Evolutionary conservation across 2,888 invertebrate species (phyloP).

Genomic region (Rhagonycha fulva): DNA sequence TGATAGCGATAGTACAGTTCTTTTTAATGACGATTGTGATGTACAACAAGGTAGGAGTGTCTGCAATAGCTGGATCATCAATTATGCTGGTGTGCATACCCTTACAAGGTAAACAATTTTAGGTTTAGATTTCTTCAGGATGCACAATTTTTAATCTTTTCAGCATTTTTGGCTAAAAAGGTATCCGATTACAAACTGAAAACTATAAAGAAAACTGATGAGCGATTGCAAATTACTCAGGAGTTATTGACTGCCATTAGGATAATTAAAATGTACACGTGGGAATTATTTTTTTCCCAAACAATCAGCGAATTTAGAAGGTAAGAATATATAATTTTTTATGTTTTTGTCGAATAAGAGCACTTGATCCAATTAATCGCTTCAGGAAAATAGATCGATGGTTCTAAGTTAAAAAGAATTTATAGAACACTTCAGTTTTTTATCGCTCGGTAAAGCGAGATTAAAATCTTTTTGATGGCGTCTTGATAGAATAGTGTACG

Average conservation of each 20-base stretch:
- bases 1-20: constrained; percentile 78
- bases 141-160: constrained; percentile 28
- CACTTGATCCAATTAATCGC: background rate
- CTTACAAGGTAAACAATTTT: constrained; percentile 42
- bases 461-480: background rate
- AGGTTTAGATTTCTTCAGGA: background rate
- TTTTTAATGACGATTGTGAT: constrained; percentile 70
- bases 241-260: constrained; percentile 89
- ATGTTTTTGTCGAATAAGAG: background rate
- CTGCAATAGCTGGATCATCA: constrained; percentile 58
- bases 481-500: background rate
- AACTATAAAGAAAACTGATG: constrained; percentile 68
- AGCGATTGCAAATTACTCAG: constrained; percentile 84
- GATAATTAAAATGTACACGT: constrained; percentile 70
- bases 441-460: background rate
- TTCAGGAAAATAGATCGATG: background rate
- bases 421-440: background rate
- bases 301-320: constrained; percentile 71
- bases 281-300: constrained; percentile 69
- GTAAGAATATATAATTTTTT: constrained; percentile 58
- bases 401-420: background rate
- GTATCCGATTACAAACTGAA: constrained; percentile 21
- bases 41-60: constrained; percentile 58
- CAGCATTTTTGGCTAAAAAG: constrained; percentile 60
- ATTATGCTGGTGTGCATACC: constrained; percentile 53